Percentiles rank a stretch among this genome's conserved stretches.
Evolutionary conservation across 2,113 vertebrate species (phyloP).

Genomic region (Empidonax traillii): DNA sequence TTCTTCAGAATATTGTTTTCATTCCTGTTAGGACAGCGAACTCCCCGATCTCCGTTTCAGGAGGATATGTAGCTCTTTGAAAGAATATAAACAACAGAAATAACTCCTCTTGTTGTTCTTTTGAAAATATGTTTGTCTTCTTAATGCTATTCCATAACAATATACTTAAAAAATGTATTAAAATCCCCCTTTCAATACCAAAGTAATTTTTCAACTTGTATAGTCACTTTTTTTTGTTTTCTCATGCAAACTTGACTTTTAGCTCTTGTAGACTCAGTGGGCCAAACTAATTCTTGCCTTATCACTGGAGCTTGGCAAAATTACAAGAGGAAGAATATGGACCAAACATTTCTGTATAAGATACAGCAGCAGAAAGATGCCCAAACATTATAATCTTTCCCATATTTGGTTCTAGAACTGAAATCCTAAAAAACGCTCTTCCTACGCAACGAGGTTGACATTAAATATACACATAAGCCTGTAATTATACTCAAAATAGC

Average conservation of each 20-base stretch:
- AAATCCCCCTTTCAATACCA: neutral
- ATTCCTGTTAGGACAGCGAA: neutral
- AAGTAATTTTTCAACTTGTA: neutral
- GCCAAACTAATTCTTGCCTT: neutral
- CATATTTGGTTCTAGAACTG: neutral
- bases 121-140: neutral
- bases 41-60: neutral
- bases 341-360: neutral
- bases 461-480: neutral
- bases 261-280: neutral
- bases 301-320: neutral
- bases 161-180: neutral
- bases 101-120: neutral
- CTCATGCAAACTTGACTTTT: neutral
- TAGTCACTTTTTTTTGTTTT: neutral
- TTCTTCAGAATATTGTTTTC: conserved; percentile 9
- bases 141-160: neutral
- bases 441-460: neutral
- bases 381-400: neutral
- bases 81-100: neutral
- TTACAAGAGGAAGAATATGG: neutral
- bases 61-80: neutral
- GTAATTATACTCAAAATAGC: neutral
- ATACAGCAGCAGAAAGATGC: neutral
- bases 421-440: neutral